Evolutionary conservation across 2,113 vertebrate genomes (phyloP), one percentile per base, ranked within the genome.

Genomic region (Carassius auratus): DNA sequence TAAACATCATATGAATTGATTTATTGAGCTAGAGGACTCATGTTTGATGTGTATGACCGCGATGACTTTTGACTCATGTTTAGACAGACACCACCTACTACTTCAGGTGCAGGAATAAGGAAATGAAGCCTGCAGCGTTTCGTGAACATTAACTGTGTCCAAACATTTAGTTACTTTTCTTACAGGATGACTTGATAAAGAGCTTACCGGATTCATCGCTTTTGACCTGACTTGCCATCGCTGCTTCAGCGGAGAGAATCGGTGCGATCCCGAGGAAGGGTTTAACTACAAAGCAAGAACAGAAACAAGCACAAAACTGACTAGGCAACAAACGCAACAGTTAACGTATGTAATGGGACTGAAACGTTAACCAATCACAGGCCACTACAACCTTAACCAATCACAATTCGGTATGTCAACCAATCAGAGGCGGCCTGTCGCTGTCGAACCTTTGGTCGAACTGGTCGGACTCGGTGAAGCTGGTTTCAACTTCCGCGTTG

Each of bases 41-140:
- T 7, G n/a, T 82, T 66, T 68, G 14, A n/a, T 30, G 79, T 33
- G 62, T 14, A 62, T 55, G n/a, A 15, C 9, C 12, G 21, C 23
- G 10, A 74, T 48, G 23, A 6, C 15, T 7, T 36, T 26, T 55
- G 8, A 71, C 21, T 71, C 14, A 52, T 42, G 76, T 4, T 80
- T 10, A 15, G 36, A 48, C n/a, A 62, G 45, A 19, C 7, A 48
- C 23, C 8, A 21, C 45, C 45, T 30, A 30, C 30, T 21, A 69
- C 45, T 30, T 52, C 80, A 82, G 48, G 45, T 52, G 64, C 10
- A 8, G 10, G 15, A 55, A 82, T 71, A 71, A 82, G 80, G 80
- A 82, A 82, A 82, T 71, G 64, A 57, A 82, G 4, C 5, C 14
- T 4, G 8, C 45, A 4, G 45, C 30, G 10, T n/a, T 1, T 14